phyloP scores from a whole-genome alignment of 2,113 vertebrate genomes.

The Oriolus oriolus region DNA sequence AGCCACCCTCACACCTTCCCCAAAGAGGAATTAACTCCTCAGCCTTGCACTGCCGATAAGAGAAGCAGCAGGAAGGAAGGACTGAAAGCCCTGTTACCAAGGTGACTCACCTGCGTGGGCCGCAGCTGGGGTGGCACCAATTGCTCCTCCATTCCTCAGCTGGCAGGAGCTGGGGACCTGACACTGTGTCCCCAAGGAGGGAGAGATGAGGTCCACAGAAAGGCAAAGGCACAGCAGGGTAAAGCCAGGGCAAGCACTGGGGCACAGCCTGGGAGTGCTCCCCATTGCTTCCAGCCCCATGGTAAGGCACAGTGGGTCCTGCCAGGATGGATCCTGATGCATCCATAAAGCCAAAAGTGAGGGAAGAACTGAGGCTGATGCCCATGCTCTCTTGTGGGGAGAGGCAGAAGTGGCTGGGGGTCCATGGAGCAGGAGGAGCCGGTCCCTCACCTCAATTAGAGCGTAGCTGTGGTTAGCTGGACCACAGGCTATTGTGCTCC shows the following conservation, averaged over 20 bases:
- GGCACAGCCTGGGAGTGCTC: neutral
- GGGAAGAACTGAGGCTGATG: neutral
- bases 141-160: slow-evolving; percentile 8
- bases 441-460: neutral
- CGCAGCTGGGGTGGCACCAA: slow-evolving; percentile 64
- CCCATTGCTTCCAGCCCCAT: neutral
- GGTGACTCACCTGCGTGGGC: slow-evolving; percentile 51
- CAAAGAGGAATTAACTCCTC: slow-evolving; percentile 1
- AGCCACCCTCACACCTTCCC: neutral
- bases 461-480: neutral
- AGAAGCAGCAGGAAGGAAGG: neutral
- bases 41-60: neutral
- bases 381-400: accelerated
- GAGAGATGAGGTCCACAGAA: neutral
- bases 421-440: accelerated
- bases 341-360: neutral
- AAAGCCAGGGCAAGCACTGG: neutral
- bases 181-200: neutral
- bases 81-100: slow-evolving; percentile 44
- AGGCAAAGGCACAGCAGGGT: neutral
- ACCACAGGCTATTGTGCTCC: neutral
- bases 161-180: neutral
- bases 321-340: neutral
- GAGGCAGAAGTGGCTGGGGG: neutral
- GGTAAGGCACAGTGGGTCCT: neutral